Evolutionary conservation across 2,797 vertebrate genomes (phyloP).

Genomic region (Macrochelys suwanniensis): DNA sequence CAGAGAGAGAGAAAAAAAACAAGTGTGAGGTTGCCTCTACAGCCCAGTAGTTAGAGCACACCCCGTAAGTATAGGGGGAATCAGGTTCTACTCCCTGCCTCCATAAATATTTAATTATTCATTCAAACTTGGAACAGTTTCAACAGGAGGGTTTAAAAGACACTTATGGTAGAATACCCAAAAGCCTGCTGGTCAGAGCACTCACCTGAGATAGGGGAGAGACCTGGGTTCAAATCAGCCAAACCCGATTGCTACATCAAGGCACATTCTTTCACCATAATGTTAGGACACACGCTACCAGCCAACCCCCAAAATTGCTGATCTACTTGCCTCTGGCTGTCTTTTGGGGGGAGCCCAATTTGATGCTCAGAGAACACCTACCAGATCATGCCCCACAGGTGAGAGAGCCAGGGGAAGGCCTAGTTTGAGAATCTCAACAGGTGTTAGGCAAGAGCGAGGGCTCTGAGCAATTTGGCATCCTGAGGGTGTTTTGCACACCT

Average conservation of each 20-base stretch:
- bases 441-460: not conserved
- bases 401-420: not conserved
- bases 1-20: not conserved
- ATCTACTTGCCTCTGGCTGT: not conserved
- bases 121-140: not conserved
- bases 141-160: not conserved
- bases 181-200: not conserved
- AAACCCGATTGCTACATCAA: not conserved
- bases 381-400: not conserved
- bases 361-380: not conserved
- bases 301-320: not conserved
- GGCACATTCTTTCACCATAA: not conserved
- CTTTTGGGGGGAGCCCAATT: not conserved
- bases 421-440: not conserved
- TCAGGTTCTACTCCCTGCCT: not conserved
- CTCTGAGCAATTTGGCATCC: not conserved
- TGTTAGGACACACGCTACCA: not conserved
- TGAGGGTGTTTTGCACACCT: not conserved
- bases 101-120: not conserved
- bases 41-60: not conserved
- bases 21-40: not conserved
- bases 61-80: not conserved
- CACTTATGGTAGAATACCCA: not conserved
- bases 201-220: not conserved
- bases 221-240: no score